Percentiles rank a stretch among this genome's conserved stretches.
Evolutionary conservation across 2,888 invertebrate species (phyloP).

Genomic region (Cosmia pyralina): DNA sequence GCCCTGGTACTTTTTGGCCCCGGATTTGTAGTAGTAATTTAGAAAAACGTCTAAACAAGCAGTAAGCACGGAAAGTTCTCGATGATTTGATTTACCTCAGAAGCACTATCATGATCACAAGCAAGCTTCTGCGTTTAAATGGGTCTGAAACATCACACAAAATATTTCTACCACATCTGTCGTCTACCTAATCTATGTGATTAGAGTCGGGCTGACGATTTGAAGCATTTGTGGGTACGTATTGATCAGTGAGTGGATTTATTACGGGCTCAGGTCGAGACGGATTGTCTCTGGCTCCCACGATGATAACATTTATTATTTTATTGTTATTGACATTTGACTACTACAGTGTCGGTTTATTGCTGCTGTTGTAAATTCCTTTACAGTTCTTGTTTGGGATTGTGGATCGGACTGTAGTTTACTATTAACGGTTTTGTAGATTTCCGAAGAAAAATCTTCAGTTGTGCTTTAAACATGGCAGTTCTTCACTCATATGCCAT

Average conservation of each 20-base stretch:
- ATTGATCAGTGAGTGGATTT: conserved; percentile 86
- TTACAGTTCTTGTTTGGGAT: conserved; percentile 14
- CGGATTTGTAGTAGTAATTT: too few relatives aligned
- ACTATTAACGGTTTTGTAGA: neutral
- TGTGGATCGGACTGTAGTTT: neutral
- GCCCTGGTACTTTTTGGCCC: too few relatives aligned
- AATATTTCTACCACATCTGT: conserved; percentile 44
- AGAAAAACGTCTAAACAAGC: neutral
- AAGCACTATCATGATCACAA: too few relatives aligned
- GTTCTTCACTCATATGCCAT: too few relatives aligned
- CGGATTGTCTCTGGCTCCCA: conserved; percentile 74
- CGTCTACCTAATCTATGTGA: conserved; percentile 53
- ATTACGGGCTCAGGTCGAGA: conserved; percentile 74
- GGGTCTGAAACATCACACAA: neutral
- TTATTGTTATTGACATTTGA: conserved; percentile 69
- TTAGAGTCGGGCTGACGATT: conserved; percentile 72
- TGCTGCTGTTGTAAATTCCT: conserved; percentile 61
- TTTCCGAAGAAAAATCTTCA: neutral
- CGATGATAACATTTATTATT: conserved; percentile 72
- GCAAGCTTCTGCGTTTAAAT: neutral
- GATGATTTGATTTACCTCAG: neutral
- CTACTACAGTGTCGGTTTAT: conserved; percentile 58
- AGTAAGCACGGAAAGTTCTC: neutral
- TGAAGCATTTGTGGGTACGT: conserved; percentile 83
- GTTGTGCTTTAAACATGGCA: too few relatives aligned